phyloP scores from a whole-genome alignment of 2,888 invertebrate genomes.

The Spodoptera littoralis region DNA sequence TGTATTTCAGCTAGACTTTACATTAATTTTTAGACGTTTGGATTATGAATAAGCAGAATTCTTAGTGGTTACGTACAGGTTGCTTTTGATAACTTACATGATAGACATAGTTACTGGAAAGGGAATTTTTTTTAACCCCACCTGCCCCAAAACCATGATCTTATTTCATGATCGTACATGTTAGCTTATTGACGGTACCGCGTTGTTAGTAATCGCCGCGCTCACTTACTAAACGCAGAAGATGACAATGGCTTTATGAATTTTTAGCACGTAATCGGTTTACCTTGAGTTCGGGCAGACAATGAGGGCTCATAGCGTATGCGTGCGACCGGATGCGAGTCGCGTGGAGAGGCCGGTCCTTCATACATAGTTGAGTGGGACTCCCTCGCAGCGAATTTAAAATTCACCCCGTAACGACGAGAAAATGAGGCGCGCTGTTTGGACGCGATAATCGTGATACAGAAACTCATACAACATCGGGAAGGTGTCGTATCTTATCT shows the following conservation, averaged over 20 bases:
- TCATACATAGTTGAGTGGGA: conserved; percentile 85
- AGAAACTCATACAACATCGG: conserved; percentile 49
- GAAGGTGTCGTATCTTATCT: conserved; percentile 61
- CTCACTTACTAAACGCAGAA: conserved; percentile 76
- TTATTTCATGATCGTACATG: conserved; percentile 22
- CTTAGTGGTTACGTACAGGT: too few species aligned
- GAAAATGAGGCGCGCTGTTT: conserved; percentile 77
- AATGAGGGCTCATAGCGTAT: conserved; percentile 77
- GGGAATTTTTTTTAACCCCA: too few species aligned
- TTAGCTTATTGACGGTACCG: conserved; percentile 54
- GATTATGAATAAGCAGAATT: too few species aligned
- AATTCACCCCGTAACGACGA: conserved; percentile 83
- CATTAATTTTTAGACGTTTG: too few species aligned
- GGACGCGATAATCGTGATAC: conserved; percentile 74
- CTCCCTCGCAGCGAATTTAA: conserved; percentile 79
- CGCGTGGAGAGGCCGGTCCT: conserved; percentile 74
- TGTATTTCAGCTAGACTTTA: too few species aligned
- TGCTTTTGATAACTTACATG: too few species aligned
- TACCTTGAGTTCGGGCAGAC: conserved; percentile 79
- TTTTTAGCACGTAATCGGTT: conserved; percentile 85
- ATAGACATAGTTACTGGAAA: too few species aligned
- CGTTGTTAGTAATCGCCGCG: conserved; percentile 66
- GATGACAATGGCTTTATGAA: conserved; percentile 82
- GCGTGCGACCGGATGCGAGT: conserved; percentile 79
- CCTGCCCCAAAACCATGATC: too few species aligned